Evolutionary conservation across 2,797 vertebrate species (phyloP).

Genomic region (Discoglossus pictus): DNA sequence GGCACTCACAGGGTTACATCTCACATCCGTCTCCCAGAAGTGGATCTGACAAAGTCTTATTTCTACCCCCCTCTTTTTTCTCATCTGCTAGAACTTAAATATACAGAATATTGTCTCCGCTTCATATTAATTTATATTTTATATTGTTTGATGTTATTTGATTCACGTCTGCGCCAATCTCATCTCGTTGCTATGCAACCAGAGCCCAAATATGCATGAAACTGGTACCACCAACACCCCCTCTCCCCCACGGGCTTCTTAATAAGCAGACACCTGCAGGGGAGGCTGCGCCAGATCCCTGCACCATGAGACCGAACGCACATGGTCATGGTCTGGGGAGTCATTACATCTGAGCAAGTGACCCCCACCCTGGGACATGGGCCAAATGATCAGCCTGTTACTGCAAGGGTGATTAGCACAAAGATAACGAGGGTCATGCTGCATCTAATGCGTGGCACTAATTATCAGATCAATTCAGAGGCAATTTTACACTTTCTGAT

Average conservation of each 20-base stretch:
- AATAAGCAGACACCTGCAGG: constrained; percentile 39
- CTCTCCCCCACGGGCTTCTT: background rate
- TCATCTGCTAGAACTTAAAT: background rate
- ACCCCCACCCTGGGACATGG: constrained; percentile 2
- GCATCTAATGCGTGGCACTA: constrained; percentile 20
- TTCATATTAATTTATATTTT: background rate
- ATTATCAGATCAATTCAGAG: constrained; percentile 45
- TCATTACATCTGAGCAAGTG: background rate
- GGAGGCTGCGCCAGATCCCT: background rate
- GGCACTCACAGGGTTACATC: background rate
- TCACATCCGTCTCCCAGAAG: background rate
- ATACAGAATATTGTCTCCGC: background rate
- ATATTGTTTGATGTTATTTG: constrained; percentile 10
- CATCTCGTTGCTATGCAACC: constrained; percentile 11
- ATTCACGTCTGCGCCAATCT: constrained; percentile 11
- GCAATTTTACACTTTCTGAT: constrained; percentile 52
- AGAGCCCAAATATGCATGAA: constrained; percentile 22
- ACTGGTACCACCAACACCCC: background rate
- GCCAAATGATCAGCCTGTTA: constrained; percentile 30
- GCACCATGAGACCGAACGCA: too few relatives aligned
- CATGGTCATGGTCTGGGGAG: too few relatives aligned
- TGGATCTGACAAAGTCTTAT: constrained; percentile 27
- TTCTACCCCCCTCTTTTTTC: background rate
- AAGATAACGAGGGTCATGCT: background rate
- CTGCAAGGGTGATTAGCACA: too few relatives aligned